Base-by-base conservation (phyloP, 2,888 invertebrate species). In the Ommatoiulus sabulosus region DNA sequence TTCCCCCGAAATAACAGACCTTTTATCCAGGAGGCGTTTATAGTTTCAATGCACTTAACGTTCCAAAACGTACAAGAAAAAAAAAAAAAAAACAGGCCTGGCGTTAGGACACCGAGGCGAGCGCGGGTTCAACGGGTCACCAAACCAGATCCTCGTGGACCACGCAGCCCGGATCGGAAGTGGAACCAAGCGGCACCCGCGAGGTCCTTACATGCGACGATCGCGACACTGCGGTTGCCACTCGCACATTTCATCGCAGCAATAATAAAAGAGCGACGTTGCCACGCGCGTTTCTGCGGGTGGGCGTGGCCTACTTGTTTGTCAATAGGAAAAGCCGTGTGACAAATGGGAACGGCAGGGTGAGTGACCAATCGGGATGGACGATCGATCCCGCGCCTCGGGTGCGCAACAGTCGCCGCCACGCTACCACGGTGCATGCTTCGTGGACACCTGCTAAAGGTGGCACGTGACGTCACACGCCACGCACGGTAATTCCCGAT, bases 301-400 rank as follows among this genome's bases (percentile, higher is more conserved):
- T 52, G 52, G 4, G 15, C 52, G 15, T 8, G 24, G 20, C 72
- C 24, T 72, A 1, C 2, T 24, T 72, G 72, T 72, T 72, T 72
- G 72, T 72, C 72, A 72, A 72, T 72, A 72, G 8, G 63, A 63
- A n/a, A 8, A n/a, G n/a, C 63, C 20, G 4, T 4, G 63, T 63
- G 63, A 63, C 63, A 63, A 63, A 72, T 72, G 20, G 63, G 63
- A 63, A 63, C 63, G 63, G 63, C 63, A n/a, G 63, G 63, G 63
- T 63, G 20, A 20, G 63, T 72, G 72, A 24, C 72, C 72, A 72
- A 72, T 72, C 72, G 72, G 72, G 24, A 72, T 8, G 72, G 20
- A 72, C 72, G 72, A 72, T 72, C 72, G 72, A 72, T 72, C 24
- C 15, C 52, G 15, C 52, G 52, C 12, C 10, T 15, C 52, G 5